A percentile compares a stretch with the other conserved stretches of the same genome.
Evolutionary conservation across 2,113 vertebrate genomes (phyloP).

Genomic region (zebrafish (Danio rerio)): DNA sequence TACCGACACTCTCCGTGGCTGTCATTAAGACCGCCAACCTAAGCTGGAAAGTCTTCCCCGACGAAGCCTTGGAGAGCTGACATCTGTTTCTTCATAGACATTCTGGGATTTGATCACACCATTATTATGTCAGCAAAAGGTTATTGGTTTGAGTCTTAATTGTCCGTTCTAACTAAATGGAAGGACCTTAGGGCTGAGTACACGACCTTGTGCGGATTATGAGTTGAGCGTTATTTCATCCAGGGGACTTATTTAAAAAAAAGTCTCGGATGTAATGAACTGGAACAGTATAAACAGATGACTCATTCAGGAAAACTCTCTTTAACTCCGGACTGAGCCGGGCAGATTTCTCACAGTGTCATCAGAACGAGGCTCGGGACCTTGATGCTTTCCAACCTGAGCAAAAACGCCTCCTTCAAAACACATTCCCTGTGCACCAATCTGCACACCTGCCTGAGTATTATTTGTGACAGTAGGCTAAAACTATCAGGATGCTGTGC

Average conservation of each 20-base stretch:
- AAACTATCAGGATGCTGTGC: no score
- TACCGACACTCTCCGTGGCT: background rate
- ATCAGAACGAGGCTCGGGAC: slow-evolving; percentile 13
- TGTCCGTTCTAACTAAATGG: slow-evolving; percentile 28
- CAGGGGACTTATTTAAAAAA: slow-evolving; percentile 55
- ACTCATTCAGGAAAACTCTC: slow-evolving; percentile 56
- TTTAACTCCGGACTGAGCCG: slow-evolving; percentile 47
- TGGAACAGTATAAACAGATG: slow-evolving; percentile 57
- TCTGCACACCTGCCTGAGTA: no score
- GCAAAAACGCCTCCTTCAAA: no score
- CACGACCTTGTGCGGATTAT: slow-evolving; percentile 22
- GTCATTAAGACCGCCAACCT: slow-evolving; percentile 20
- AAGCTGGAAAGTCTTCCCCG: slow-evolving; percentile 24
- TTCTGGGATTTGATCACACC: slow-evolving; percentile 30
- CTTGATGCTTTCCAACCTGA: background rate
- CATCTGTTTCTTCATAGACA: slow-evolving; percentile 40
- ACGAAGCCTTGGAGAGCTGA: slow-evolving; percentile 11
- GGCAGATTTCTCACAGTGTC: slow-evolving; percentile 39
- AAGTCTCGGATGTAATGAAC: slow-evolving; percentile 49
- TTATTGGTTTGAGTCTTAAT: slow-evolving; percentile 40
- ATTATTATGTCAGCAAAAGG: slow-evolving; percentile 23
- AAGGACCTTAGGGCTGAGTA: slow-evolving; percentile 33
- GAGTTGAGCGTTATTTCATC: slow-evolving; percentile 41
- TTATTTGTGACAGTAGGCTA: no score
- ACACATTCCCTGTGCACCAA: no score